Evolutionary conservation across 1,140 invertebrate genomes (phyloP).

Genomic region (Hesperophylax magnus): DNA sequence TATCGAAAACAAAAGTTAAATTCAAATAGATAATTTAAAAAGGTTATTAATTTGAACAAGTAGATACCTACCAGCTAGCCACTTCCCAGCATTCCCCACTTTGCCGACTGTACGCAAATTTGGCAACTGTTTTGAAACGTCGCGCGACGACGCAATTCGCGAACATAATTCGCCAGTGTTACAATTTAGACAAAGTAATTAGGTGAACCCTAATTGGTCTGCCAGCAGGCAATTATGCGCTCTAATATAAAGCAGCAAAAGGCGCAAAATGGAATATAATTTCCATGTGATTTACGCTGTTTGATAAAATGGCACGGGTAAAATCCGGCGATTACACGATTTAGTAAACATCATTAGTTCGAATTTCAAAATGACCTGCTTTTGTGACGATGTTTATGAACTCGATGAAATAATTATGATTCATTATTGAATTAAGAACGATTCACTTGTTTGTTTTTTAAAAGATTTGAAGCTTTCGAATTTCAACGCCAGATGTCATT

Average conservation of each 20-base stretch:
- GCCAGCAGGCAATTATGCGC: slow-evolving; percentile 45
- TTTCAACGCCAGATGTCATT: too few relatives aligned
- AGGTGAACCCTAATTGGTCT: slow-evolving; percentile 49
- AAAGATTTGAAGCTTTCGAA: too few relatives aligned
- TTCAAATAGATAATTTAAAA: too few relatives aligned
- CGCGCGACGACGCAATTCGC: slow-evolving; percentile 38
- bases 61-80: background rate
- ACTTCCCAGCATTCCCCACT: slow-evolving; percentile 19
- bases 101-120: slow-evolving; percentile 40
- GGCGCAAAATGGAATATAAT: slow-evolving; percentile 49
- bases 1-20: too few relatives aligned
- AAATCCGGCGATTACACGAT: slow-evolving; percentile 14
- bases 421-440: too few relatives aligned
- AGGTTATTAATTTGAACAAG: too few relatives aligned
- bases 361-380: slow-evolving; percentile 10
- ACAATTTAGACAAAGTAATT: slow-evolving; percentile 56
- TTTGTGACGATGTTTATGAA: background rate
- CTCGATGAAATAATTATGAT: too few relatives aligned
- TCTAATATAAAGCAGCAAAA: slow-evolving; percentile 11
- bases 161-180: slow-evolving; percentile 54
- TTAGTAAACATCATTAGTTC: slow-evolving; percentile 29
- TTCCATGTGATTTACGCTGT: slow-evolving; percentile 40
- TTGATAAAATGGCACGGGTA: slow-evolving; percentile 32
- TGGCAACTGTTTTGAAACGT: slow-evolving; percentile 35
- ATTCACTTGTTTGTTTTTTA: too few relatives aligned